Base-by-base conservation (phyloP, 2,113 vertebrate genomes). In the Prunella himalayana region DNA sequence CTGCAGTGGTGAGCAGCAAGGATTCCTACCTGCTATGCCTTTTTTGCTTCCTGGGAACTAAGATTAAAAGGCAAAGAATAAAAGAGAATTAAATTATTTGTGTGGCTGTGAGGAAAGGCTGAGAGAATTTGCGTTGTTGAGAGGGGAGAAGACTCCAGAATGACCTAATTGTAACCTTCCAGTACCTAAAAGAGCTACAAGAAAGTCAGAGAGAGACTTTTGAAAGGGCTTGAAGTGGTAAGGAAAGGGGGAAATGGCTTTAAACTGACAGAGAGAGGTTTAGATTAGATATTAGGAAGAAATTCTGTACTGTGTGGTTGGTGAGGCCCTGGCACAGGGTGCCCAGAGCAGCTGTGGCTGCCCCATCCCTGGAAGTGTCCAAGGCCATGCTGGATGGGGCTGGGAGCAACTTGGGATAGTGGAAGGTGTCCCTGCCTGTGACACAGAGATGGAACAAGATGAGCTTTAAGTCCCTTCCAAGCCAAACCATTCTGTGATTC, bases 301-400 rank as follows among this genome's bases (percentile, higher is more conserved):
- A 49, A 49, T 37, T 33, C 18, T 49, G 20, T 8, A 11, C 41
- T 42, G 25, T 31, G 31, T 33, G 4, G 2, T 10, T 25, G 14
- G 3, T 4, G 8, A 77, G 10, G 2, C 5, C 5, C 61, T 49
- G 15, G 54, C 5, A 22, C 7, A 33, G 10, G 3, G 2, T 49
- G 2, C 11, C 10, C 35, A 56, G 49, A 49, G 49, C 3, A 49
- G 10, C 15, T 49, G 41, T 49, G 35, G 10, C 7, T 56, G 10
- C 4, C 2, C 7, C 2, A 4, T 33, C 12, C 5, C 25, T 49
- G 56, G 18, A 37, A 42, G 6, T 49, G 6, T 20, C 9, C 30
- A 10, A 37, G 7, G 10, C 12, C 18, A 19, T 1, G 4, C 2
- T 33, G 22, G 15, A 37, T 0, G 0, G 22, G 8, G 15, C 4